Conservation (phyloP, 1,140 invertebrate genomes). For the Melipona quadrifasciata region DNA sequence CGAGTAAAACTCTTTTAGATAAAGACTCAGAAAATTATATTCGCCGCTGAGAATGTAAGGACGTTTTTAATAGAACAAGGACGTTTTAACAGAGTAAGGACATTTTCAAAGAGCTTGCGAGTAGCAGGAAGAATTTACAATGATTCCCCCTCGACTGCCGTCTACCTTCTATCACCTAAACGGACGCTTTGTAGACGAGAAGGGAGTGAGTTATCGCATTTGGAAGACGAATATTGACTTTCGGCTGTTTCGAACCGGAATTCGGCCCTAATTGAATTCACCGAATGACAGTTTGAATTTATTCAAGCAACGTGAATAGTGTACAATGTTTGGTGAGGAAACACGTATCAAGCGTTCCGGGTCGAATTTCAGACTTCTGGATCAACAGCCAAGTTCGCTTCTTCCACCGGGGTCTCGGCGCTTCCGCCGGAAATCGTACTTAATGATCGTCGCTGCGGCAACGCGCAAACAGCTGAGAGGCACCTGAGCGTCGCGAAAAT, state of each 20-base stretch:
- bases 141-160: not conserved
- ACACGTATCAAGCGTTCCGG: not conserved
- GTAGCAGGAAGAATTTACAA: not conserved
- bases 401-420: not conserved
- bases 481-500: not conserved
- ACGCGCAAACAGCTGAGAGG: not conserved
- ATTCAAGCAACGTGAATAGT: not conserved
- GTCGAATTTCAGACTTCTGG: not conserved
- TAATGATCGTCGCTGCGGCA: not conserved
- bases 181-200: not conserved
- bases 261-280: not conserved
- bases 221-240: not conserved
- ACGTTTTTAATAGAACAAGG: not conserved
- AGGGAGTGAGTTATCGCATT: not conserved
- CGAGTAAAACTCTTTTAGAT: not conserved
- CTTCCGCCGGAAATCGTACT: not conserved
- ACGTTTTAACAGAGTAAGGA: not conserved
- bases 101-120: too few relatives aligned
- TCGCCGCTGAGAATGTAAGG: not conserved
- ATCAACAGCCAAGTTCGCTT: not conserved
- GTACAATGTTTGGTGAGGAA: not conserved
- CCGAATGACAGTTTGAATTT: not conserved
- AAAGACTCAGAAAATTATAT: not conserved
- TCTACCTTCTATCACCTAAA: not conserved
- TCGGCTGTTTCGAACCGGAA: not conserved